Base-by-base conservation (phyloP, 1,140 invertebrate species). In the Chironomus tepperi region DNA sequence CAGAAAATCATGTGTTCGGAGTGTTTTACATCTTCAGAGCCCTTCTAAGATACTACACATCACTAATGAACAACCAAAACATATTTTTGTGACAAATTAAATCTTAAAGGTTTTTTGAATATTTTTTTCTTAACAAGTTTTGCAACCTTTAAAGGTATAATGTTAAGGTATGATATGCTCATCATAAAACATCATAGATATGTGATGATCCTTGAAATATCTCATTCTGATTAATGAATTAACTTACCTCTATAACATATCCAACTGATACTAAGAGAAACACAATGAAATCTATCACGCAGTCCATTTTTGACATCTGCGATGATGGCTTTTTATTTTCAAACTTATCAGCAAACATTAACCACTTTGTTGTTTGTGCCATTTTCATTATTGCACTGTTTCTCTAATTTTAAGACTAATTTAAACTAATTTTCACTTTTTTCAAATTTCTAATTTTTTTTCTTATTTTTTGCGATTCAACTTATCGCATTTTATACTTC, bases 211-310 rank as follows among this genome's bases (percentile, higher is more conserved):
- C 47, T 57, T 57, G 47, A 57, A n/a, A 34, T 15, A n/a, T 57
- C 47, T n/a, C 7, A 47, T 15, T 47, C 47, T 57, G 3, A 15
- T 57, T 3, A 15, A n/a, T 57, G 12, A 57, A 12, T 12, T n/a
- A n/a, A 74, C 78, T 78, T 43, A 81, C 80, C 80, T 81, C 78
- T 0, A 81, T 77, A 19, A 86, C 85, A 75, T 86, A 82, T n/a
- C 86, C 81, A 0, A 87, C 76, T 18, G 85, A 85, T 10, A 87
- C 79, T 16, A 90, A 74, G 24, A 90, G 79, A 76, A 91, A 90
- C 64, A 85, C 84, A 75, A 89, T 80, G 21, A 91, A 78, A 75
- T 90, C 89, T 70, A 87, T 81, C 74, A 86, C 83, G 1, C 85
- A 82, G 77, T 86, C 84, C 76, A 57, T 0, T 57, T 57, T 57